Percentiles rank a stretch among this genome's conserved stretches.
Conservation (phyloP, 1,140 invertebrate genomes). For the Lithobius niger region DNA sequence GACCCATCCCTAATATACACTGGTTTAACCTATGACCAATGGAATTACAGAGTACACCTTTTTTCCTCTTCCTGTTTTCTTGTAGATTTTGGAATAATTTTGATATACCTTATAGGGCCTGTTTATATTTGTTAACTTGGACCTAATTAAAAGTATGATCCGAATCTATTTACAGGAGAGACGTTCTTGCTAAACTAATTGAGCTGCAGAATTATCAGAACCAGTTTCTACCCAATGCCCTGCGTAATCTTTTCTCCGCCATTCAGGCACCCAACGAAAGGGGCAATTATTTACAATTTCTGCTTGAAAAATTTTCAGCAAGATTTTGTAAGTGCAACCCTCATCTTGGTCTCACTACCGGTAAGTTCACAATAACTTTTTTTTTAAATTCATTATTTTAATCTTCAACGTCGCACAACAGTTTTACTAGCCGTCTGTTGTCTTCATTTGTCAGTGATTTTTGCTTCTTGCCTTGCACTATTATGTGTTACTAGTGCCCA, state of each 20-base stretch:
- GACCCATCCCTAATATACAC: too few species aligned
- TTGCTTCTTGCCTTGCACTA: too few species aligned
- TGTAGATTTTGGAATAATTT: neutral
- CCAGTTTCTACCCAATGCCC: conserved; percentile 39
- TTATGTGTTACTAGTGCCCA: too few species aligned
- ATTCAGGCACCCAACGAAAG: conserved; percentile 35
- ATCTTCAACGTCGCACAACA: too few species aligned
- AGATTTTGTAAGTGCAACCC: conserved; percentile 39
- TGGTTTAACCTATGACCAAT: too few species aligned
- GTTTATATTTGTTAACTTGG: too few species aligned
- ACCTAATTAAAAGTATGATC: too few species aligned
- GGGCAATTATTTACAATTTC: conserved; percentile 32
- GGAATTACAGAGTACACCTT: too few species aligned
- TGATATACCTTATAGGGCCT: too few species aligned
- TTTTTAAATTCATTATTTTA: conserved; percentile 1
- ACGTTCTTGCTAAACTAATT: conserved; percentile 36
- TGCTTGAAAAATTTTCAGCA: conserved; percentile 39
- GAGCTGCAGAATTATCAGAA: conserved; percentile 38
- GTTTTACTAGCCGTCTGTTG: too few species aligned
- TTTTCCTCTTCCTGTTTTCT: neutral
- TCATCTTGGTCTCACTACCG: conserved; percentile 31
- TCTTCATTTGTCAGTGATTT: too few species aligned
- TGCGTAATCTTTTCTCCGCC: conserved; percentile 37
- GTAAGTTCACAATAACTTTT: conserved; percentile 19
- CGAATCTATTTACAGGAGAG: conserved; percentile 29